Evolutionary conservation across 2,888 invertebrate species (phyloP).

Genomic region (Eucriotettix oculatus): DNA sequence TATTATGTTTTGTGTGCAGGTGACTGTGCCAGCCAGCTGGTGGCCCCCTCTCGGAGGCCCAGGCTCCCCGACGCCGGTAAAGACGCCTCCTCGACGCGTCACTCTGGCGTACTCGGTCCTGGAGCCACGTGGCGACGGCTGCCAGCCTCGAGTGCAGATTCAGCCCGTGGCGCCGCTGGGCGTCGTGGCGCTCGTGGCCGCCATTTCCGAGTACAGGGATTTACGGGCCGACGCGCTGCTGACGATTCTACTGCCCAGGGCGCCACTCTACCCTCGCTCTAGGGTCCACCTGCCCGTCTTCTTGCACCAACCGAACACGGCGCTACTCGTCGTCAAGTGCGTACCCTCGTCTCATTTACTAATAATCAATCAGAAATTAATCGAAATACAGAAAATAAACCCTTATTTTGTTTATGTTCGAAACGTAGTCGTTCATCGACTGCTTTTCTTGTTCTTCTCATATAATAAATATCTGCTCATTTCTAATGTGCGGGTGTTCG

Average conservation of each 20-base stretch:
- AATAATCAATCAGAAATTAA: too few species aligned
- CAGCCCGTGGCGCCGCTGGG: conserved; percentile 37
- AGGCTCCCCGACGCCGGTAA: conserved; percentile 37
- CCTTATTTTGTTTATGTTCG: too few species aligned
- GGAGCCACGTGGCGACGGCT: conserved; percentile 57
- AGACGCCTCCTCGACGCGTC: conserved; percentile 56
- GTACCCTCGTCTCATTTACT: conserved; percentile 17
- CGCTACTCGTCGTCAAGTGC: conserved; percentile 49
- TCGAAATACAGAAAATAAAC: too few species aligned
- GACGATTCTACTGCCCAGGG: conserved; percentile 71
- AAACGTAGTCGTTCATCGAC: too few species aligned
- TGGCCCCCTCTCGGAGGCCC: conserved; percentile 58
- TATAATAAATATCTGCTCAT: too few species aligned
- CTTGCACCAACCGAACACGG: conserved; percentile 40
- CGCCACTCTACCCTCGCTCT: conserved; percentile 76
- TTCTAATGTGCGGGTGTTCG: too few species aligned
- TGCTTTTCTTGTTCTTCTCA: too few species aligned
- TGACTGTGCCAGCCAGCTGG: conserved; percentile 80
- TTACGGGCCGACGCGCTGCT: conserved; percentile 68
- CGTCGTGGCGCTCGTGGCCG: conserved; percentile 54
- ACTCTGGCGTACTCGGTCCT: conserved; percentile 75
- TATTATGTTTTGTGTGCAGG: conserved; percentile 18
- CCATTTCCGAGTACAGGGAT: conserved; percentile 68
- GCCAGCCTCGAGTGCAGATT: conserved; percentile 57
- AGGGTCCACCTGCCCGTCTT: conserved; percentile 83